Percentiles rank a stretch among this genome's conserved stretches.
Conservation (phyloP, 2,113 vertebrate genomes). For the Oncorhynchus mykiss region DNA sequence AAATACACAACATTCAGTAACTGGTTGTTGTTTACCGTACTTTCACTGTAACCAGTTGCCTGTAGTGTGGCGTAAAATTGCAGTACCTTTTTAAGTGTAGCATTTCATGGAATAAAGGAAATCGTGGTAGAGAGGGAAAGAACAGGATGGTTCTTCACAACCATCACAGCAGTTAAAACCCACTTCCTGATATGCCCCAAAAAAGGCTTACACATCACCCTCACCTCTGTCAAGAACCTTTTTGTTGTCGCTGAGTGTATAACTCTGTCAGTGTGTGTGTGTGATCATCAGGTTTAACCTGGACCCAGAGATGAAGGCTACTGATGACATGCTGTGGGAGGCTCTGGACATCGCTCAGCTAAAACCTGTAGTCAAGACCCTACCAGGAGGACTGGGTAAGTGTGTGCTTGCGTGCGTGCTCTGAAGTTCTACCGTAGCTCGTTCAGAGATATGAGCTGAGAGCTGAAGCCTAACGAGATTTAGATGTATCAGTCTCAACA, state of each 20-base stretch:
- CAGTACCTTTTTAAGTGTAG: too few species aligned
- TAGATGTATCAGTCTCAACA: background rate
- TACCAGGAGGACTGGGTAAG: conserved; percentile 95
- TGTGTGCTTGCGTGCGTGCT: background rate
- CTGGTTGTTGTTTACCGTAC: too few species aligned
- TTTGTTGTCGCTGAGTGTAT: conserved; percentile 2
- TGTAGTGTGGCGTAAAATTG: too few species aligned
- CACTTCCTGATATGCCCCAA: too few species aligned
- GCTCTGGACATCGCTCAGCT: conserved; percentile 97
- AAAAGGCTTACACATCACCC: too few species aligned
- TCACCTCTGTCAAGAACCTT: background rate
- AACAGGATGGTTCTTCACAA: too few species aligned
- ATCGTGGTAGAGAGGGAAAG: too few species aligned
- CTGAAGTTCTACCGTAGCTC: background rate
- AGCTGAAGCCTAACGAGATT: background rate
- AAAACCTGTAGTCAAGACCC: conserved; percentile 91
- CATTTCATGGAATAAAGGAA: too few species aligned
- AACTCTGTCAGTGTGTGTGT: conserved; percentile 3
- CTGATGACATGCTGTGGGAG: conserved; percentile 95
- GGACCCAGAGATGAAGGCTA: conserved; percentile 95
- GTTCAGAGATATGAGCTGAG: too few species aligned
- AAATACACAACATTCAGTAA: too few species aligned
- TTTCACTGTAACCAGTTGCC: too few species aligned
- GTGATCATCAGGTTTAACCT: conserved; percentile 86
- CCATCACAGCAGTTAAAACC: too few species aligned